These are phyloP conservation scores for Galeopsomyia nigrocyanea DNA, from an alignment of 2,888 invertebrate species.

Conservation along the genomic window DNA sequence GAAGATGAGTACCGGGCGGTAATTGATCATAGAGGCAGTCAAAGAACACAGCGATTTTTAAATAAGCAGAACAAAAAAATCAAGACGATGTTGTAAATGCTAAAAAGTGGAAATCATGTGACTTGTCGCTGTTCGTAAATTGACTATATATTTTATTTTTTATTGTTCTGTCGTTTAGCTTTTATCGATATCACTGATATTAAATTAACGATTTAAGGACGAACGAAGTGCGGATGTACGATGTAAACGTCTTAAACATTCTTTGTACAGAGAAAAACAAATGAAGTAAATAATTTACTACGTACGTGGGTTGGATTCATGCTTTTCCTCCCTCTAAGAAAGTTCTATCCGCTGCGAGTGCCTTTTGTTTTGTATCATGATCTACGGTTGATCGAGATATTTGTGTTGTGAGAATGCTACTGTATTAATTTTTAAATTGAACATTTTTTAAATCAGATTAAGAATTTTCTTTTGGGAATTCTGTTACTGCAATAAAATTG, in stretches of 20 bases:
- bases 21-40: conserved; percentile 38
- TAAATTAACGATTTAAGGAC: conserved; percentile 45
- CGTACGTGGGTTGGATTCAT: conserved; percentile 42
- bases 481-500: conserved; percentile 42
- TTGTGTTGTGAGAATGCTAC: conserved; percentile 37
- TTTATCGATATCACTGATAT: conserved; percentile 50
- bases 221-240: conserved; percentile 47
- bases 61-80: conserved; percentile 21
- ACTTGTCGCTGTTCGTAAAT: conserved; percentile 50
- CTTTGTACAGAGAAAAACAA: conserved; percentile 54
- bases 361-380: conserved; percentile 44
- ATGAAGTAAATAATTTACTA: conserved; percentile 47
- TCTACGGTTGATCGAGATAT: conserved; percentile 39
- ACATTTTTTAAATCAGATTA: conserved; percentile 27
- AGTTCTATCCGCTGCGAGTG: conserved; percentile 49
- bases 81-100: conserved; percentile 41
- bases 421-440: conserved; percentile 35
- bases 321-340: conserved; percentile 43
- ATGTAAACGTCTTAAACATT: conserved; percentile 50
- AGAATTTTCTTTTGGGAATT: conserved; percentile 35
- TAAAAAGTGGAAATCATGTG: conserved; percentile 38
- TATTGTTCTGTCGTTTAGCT: conserved; percentile 52
- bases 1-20: conserved; percentile 12
- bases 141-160: conserved; percentile 55
- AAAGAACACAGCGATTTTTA: conserved; percentile 43